Evolutionary conservation across 2,888 invertebrate species (phyloP).

Genomic region (Macrophya annulata): DNA sequence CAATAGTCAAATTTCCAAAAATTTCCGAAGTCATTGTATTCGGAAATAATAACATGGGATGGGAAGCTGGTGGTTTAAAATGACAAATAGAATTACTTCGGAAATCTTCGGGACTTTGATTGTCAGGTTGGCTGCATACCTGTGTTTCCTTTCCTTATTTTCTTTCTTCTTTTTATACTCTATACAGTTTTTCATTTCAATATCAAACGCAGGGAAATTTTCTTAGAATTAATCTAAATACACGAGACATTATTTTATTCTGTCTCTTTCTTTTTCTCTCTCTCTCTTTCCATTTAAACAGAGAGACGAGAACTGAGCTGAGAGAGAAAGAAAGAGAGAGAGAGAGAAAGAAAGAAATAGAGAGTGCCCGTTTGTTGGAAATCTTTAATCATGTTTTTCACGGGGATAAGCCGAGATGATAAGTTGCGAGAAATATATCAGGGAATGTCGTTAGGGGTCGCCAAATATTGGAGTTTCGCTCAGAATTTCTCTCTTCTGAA

Average conservation of each 20-base stretch:
- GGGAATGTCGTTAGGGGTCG: conserved; percentile 70
- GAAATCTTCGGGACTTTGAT: no score
- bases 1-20: no score
- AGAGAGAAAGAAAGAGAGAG: not conserved
- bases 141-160: not conserved
- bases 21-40: no score
- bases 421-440: conserved; percentile 73
- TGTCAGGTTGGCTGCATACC: no score
- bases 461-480: conserved; percentile 56
- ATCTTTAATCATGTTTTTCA: conserved; percentile 71
- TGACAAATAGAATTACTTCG: no score
- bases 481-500: conserved; percentile 35
- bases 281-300: conserved; percentile 15
- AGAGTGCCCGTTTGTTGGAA: conserved; percentile 44
- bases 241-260: not conserved
- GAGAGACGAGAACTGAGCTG: not conserved
- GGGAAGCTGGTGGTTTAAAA: no score
- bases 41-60: no score
- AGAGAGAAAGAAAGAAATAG: not conserved
- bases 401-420: conserved; percentile 62
- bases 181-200: conserved; percentile 60
- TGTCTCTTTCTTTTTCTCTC: not conserved
- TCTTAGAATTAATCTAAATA: not conserved
- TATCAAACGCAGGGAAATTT: conserved; percentile 64
- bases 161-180: conserved; percentile 46